Percentiles rank a stretch among this genome's conserved stretches.
Conservation (phyloP, 2,797 vertebrate genomes). For the Spinus olivaceus region DNA sequence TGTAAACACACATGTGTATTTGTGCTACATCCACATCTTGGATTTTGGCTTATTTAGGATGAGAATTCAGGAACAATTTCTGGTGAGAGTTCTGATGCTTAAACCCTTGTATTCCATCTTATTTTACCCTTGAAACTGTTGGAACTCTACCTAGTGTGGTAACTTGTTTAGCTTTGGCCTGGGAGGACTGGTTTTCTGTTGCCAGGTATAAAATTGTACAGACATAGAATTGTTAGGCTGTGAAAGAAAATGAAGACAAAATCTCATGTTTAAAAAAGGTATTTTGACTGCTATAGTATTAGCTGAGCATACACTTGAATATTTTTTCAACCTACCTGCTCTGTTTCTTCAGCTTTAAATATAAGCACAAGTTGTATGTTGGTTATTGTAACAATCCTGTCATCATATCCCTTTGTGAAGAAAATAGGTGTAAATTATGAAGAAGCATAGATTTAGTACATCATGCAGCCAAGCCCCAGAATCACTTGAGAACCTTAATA, state of each 20-base stretch:
- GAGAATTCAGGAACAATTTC: background rate
- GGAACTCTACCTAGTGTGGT: background rate
- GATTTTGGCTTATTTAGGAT: background rate
- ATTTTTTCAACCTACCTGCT: background rate
- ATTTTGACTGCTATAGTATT: background rate
- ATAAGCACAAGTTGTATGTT: background rate
- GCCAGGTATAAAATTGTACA: background rate
- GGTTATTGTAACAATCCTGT: background rate
- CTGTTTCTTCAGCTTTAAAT: background rate
- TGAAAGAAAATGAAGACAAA: background rate
- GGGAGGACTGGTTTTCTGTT: background rate
- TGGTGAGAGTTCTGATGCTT: background rate
- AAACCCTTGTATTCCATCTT: background rate
- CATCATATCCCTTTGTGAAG: background rate
- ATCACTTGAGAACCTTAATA: background rate
- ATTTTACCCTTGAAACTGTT: background rate
- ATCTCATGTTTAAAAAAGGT: background rate
- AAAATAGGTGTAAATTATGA: background rate
- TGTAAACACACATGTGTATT: accelerated
- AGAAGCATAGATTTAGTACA: background rate
- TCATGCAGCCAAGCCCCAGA: background rate
- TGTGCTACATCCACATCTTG: background rate
- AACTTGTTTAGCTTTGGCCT: background rate
- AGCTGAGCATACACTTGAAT: background rate
- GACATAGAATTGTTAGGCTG: background rate